These are phyloP conservation scores for Koerneria pararmatus DNA, from an alignment of 2,888 invertebrate genomes.

Conservation along the genomic window DNA sequence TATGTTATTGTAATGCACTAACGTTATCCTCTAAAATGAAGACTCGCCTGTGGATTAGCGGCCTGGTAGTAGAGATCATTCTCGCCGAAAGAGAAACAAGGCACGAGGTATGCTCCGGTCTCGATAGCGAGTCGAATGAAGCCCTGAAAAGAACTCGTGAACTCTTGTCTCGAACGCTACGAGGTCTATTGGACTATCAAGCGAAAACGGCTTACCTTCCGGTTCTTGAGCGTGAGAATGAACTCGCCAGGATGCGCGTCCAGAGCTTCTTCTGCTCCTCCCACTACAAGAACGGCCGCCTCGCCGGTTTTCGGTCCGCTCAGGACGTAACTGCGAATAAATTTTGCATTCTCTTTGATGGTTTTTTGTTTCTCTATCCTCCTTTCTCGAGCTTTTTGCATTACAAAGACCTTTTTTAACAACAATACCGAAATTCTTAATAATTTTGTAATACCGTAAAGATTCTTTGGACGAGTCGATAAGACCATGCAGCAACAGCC, in stretches of 20 bases:
- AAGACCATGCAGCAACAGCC: conserved; percentile 22
- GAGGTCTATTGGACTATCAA: too few species aligned
- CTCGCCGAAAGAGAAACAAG: conserved; percentile 62
- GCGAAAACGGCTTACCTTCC: too few species aligned
- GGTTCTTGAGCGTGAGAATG: conserved; percentile 37
- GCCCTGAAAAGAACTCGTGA: too few species aligned
- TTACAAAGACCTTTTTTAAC: too few species aligned
- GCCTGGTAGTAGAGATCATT: conserved; percentile 59
- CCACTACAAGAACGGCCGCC: conserved; percentile 42
- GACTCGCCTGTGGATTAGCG: too few species aligned
- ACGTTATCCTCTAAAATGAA: background rate
- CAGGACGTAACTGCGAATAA: conserved; percentile 25
- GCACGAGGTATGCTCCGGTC: conserved; percentile 60
- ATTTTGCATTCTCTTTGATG: conserved; percentile 38
- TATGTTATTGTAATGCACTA: too few species aligned
- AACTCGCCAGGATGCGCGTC: conserved; percentile 45
- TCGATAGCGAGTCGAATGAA: conserved; percentile 41
- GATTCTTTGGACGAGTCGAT: conserved; percentile 23
- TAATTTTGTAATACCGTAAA: background rate
- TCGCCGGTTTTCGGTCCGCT: conserved; percentile 30
- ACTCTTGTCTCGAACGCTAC: too few species aligned
- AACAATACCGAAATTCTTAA: too few species aligned
- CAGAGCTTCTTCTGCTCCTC: conserved; percentile 48
- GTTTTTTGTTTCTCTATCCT: too few species aligned
- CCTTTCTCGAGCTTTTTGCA: too few species aligned